Percentiles rank a stretch among this genome's conserved stretches.
phyloP scores from a whole-genome alignment of 2,888 invertebrate species.

The Drosophila emarginata region DNA sequence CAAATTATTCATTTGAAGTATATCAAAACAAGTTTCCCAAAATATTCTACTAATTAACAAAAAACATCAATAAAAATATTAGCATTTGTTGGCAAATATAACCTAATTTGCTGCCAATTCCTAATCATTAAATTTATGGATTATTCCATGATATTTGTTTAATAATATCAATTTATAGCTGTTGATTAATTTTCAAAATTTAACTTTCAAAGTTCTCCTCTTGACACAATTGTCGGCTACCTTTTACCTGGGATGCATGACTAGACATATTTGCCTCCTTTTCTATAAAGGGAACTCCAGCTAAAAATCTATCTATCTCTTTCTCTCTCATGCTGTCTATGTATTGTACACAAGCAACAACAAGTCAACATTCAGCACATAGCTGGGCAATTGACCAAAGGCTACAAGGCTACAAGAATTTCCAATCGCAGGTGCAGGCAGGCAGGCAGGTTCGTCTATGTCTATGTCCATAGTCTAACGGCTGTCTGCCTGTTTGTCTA shows the following conservation, averaged over 20 bases:
- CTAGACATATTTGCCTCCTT: slow-evolving; percentile 55
- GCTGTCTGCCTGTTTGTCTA: slow-evolving; percentile 18
- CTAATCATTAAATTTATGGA: too few species aligned
- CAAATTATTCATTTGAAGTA: too few species aligned
- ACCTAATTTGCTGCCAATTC: too few species aligned
- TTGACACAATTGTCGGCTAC: slow-evolving; percentile 14
- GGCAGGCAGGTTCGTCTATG: slow-evolving; percentile 9
- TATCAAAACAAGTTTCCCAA: too few species aligned
- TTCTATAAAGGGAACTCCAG: slow-evolving; percentile 38
- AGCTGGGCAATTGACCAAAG: slow-evolving; percentile 66
- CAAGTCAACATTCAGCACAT: slow-evolving; percentile 58
- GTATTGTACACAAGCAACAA: slow-evolving; percentile 47
- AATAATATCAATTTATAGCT: too few species aligned
- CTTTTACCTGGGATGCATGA: slow-evolving; percentile 49
- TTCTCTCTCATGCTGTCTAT: background rate
- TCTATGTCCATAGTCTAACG: slow-evolving; percentile 38
- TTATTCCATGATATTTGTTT: too few species aligned
- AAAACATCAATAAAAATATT: too few species aligned
- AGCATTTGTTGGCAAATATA: too few species aligned
- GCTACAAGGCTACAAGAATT: slow-evolving; percentile 32
- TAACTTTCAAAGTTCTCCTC: slow-evolving; percentile 36
- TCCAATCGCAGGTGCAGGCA: slow-evolving; percentile 14
- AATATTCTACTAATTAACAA: too few species aligned
- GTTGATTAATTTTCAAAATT: background rate
- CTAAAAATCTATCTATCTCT: background rate